Evolutionary conservation across 1,140 invertebrate species (phyloP).

Genomic region (silkworm (Bombyx mori)): ASM3026992v2 NC_085121.1:13743501-13744000

Average conservation of each 20-base stretch:
- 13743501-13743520: too few species aligned
- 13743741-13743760: conserved; percentile 10
- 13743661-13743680: not conserved
- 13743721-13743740: conserved; percentile 7
- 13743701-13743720: not conserved
- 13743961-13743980: too few species aligned
- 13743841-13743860: conserved; percentile 20
- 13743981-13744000: too few species aligned
- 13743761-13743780: conserved; percentile 14
- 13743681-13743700: not conserved
- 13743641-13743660: not conserved
- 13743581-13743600: not conserved
- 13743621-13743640: not conserved
- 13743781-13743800: conserved; percentile 14
- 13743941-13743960: too few species aligned
- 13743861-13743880: conserved; percentile 54
- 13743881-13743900: conserved; percentile 4
- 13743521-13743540: not conserved
- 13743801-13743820: conserved; percentile 16
- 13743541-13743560: not conserved
- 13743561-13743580: not conserved
- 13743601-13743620: not conserved
- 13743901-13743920: too few species aligned
- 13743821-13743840: conserved; percentile 21
- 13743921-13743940: too few species aligned